Conservation (phyloP, 2,888 invertebrate genomes). For the Cerceris rybyensis region DNA sequence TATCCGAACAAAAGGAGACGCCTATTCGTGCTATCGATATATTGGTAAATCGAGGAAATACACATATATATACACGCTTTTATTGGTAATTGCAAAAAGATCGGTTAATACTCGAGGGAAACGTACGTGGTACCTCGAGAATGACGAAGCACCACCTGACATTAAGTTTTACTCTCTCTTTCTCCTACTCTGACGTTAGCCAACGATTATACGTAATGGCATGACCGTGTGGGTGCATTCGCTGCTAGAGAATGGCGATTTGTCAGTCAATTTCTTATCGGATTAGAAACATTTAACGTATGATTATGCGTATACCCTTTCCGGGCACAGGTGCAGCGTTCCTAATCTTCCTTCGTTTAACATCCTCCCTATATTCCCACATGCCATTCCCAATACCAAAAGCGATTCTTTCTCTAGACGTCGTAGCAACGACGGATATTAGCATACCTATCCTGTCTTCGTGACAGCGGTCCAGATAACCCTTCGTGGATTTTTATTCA, state of each 20-base stretch:
- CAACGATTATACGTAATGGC: slow-evolving; percentile 29
- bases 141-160: slow-evolving; percentile 63
- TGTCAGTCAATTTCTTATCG: slow-evolving; percentile 71
- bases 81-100: slow-evolving; percentile 44
- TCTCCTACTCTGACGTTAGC: slow-evolving; percentile 38
- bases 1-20: neutral
- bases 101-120: slow-evolving; percentile 35
- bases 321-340: slow-evolving; percentile 56
- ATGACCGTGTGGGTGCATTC: slow-evolving; percentile 48
- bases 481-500: slow-evolving; percentile 5
- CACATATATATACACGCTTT: slow-evolving; percentile 11
- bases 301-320: slow-evolving; percentile 56
- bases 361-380: slow-evolving; percentile 47
- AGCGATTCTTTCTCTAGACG: slow-evolving; percentile 16
- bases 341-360: slow-evolving; percentile 60
- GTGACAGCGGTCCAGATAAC: slow-evolving; percentile 25
- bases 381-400: slow-evolving; percentile 37
- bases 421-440: slow-evolving; percentile 20
- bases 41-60: neutral
- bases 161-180: slow-evolving; percentile 67
- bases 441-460: slow-evolving; percentile 18
- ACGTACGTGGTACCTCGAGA: slow-evolving; percentile 35
- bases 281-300: slow-evolving; percentile 66
- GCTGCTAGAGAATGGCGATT: slow-evolving; percentile 58
- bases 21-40: neutral